phyloP scores from a whole-genome alignment of 1,140 invertebrate genomes.

The Microvelia longipes region DNA sequence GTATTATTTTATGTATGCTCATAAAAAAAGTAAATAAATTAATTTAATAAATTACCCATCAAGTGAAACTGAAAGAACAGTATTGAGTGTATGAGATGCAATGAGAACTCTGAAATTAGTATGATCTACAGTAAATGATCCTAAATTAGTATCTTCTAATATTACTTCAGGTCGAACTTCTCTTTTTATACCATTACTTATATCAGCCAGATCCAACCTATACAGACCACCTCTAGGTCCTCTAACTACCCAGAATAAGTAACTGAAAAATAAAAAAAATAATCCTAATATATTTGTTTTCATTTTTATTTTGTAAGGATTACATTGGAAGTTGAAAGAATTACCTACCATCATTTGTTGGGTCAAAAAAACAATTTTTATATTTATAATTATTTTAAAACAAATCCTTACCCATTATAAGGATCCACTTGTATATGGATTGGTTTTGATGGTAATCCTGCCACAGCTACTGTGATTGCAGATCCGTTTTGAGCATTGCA shows the following conservation, averaged over 20 bases:
- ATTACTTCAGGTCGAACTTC: conserved; percentile 41
- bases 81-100: conserved; percentile 52
- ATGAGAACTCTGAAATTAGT: conserved; percentile 64
- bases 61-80: conserved; percentile 59
- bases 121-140: conserved; percentile 63
- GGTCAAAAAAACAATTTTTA: too few relatives aligned
- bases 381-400: too few relatives aligned
- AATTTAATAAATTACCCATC: too few relatives aligned
- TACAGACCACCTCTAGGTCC: conserved; percentile 50
- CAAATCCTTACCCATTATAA: conserved; percentile 57
- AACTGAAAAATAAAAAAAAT: conserved; percentile 44
- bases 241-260: conserved; percentile 61
- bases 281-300: too few relatives aligned
- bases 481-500: conserved; percentile 50
- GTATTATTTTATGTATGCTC: too few relatives aligned
- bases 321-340: too few relatives aligned
- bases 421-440: conserved; percentile 76
- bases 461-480: conserved; percentile 46
- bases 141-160: conserved; percentile 40
- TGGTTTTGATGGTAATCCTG: conserved; percentile 46
- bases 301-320: too few relatives aligned
- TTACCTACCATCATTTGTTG: too few relatives aligned
- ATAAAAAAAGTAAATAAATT: too few relatives aligned
- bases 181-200: conserved; percentile 47
- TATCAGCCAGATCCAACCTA: conserved; percentile 56